Evolutionary conservation across 2,113 vertebrate species (phyloP).

Genomic region (Kobus ellipsiprymnus): DNA sequence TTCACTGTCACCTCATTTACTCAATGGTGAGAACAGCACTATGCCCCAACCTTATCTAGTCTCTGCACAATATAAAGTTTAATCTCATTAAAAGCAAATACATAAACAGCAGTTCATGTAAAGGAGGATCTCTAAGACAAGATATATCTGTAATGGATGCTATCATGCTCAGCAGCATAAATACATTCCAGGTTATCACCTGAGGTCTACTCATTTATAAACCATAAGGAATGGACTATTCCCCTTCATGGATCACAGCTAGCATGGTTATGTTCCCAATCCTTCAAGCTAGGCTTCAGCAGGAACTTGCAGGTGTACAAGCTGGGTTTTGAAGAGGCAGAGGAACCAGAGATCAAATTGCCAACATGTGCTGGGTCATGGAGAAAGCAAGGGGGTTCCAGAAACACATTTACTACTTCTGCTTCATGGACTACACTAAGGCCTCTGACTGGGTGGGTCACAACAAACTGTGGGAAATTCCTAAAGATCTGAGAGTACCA

Average conservation of each 20-base stretch:
- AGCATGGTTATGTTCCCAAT: neutral
- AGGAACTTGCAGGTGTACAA: neutral
- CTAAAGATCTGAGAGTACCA: neutral
- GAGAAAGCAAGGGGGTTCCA: neutral
- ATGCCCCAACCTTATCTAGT: neutral
- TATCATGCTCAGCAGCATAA: neutral
- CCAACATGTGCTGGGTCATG: neutral
- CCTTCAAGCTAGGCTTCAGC: neutral
- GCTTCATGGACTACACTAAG: neutral
- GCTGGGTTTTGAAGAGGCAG: neutral
- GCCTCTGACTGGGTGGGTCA: neutral
- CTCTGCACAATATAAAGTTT: neutral
- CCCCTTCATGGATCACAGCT: neutral
- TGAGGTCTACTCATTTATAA: neutral
- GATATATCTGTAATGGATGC: neutral
- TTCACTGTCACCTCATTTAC: neutral
- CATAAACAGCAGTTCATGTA: neutral
- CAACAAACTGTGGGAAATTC: neutral
- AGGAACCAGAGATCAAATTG: neutral
- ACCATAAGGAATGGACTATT: neutral
- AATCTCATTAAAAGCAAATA: neutral
- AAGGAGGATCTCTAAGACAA: neutral
- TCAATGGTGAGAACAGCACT: constrained; percentile 3
- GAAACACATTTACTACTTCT: neutral
- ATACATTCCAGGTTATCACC: neutral